Evolutionary conservation across 2,888 invertebrate species (phyloP).

Genomic region (Dolomedes plantarius): DNA sequence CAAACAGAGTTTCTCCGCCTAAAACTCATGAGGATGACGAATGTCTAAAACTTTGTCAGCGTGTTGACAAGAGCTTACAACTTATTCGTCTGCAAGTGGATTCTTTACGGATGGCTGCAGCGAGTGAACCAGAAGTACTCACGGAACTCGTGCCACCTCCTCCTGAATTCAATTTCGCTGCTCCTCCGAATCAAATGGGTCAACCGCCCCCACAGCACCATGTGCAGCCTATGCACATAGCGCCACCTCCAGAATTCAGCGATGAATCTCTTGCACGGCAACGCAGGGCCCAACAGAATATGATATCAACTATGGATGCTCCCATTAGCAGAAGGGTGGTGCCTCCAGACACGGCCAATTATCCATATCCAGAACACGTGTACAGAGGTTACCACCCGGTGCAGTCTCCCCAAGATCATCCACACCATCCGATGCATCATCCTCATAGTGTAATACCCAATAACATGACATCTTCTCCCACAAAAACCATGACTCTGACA

Average conservation of each 20-base stretch:
- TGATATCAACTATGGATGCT: conserved; percentile 64
- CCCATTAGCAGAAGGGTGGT: conserved; percentile 52
- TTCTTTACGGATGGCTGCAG: conserved; percentile 72
- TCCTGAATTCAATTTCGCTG: conserved; percentile 73
- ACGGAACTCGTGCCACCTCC: conserved; percentile 75
- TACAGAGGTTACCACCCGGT: conserved; percentile 62
- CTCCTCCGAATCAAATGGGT: conserved; percentile 24
- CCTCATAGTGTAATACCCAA: conserved; percentile 75
- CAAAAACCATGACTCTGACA: conserved; percentile 63
- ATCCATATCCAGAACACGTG: conserved; percentile 54
- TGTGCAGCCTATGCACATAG: conserved; percentile 45
- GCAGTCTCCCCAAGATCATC: conserved; percentile 63
- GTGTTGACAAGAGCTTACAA: conserved; percentile 73
- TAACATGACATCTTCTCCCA: conserved; percentile 74
- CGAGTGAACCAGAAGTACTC: conserved; percentile 72
- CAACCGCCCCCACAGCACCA: conserved; percentile 31
- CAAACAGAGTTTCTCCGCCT: conserved; percentile 25
- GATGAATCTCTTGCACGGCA: conserved; percentile 78
- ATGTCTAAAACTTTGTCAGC: conserved; percentile 68
- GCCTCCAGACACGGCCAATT: conserved; percentile 52
- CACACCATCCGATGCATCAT: conserved; percentile 72
- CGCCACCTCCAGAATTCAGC: conserved; percentile 92
- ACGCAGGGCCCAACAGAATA: conserved; percentile 54
- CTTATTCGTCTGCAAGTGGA: conserved; percentile 73
- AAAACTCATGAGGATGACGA: conserved; percentile 48